A percentile compares a stretch with the other conserved stretches of the same genome.
These are phyloP conservation scores for Sarcophaga caerulescens DNA, from an alignment of 2,888 invertebrate species.

Conservation along the genomic window DNA sequence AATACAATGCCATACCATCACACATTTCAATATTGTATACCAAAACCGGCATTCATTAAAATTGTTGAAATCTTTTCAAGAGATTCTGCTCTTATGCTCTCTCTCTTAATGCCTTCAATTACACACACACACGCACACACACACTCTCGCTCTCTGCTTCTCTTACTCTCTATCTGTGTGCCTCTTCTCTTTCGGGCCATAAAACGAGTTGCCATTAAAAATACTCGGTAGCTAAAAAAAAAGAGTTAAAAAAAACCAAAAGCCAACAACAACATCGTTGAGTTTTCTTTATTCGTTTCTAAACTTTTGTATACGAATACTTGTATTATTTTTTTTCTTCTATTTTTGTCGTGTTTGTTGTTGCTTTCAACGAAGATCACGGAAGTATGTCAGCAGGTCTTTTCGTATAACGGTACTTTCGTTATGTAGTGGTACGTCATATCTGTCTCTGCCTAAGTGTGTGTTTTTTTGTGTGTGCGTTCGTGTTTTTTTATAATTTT, in stretches of 20 bases:
- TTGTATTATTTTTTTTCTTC: slow-evolving; percentile 28
- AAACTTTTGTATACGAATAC: neutral
- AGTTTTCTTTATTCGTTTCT: slow-evolving; percentile 5
- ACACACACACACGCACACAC: slow-evolving; percentile 3
- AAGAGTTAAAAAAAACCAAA: neutral
- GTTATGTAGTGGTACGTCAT: slow-evolving; percentile 59
- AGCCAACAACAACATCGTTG: neutral
- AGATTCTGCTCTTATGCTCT: neutral
- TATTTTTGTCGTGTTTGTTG: slow-evolving; percentile 52
- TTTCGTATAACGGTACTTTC: slow-evolving; percentile 80
- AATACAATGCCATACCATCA: neutral
- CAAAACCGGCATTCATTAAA: slow-evolving; percentile 41
- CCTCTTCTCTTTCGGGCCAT: neutral
- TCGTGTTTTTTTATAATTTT: slow-evolving; percentile 27
- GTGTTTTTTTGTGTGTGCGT: neutral
- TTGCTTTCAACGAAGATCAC: slow-evolving; percentile 69
- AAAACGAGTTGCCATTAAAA: slow-evolving; percentile 8
- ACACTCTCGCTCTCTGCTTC: neutral
- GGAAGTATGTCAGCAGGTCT: slow-evolving; percentile 82
- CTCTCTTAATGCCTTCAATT: neutral
- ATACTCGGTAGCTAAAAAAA: neutral
- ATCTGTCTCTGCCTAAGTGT: slow-evolving; percentile 8
- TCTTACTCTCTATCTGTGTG: neutral
- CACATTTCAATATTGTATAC: neutral
- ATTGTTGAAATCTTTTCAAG: slow-evolving; percentile 4